A percentile compares a stretch with the other conserved stretches of the same genome.
Conservation (phyloP, 2,113 vertebrate species). For the Struthio camelus region DNA sequence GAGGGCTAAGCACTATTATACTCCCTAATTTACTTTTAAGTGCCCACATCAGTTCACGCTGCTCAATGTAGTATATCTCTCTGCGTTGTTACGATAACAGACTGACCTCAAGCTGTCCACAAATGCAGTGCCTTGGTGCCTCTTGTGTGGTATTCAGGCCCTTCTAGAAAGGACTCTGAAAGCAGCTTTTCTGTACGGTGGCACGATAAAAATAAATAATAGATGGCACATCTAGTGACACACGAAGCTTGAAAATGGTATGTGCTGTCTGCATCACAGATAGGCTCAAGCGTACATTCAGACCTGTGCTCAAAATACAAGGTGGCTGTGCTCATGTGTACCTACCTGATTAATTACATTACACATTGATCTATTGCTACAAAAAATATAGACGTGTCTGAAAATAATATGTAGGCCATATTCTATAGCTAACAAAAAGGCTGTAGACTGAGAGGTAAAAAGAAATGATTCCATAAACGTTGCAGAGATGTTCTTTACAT, state of each 20-base stretch:
- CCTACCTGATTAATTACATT: neutral
- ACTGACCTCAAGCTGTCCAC: neutral
- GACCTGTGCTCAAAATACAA: neutral
- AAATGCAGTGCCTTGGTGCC: neutral
- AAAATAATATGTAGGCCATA: neutral
- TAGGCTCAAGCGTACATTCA: neutral
- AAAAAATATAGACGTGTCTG: neutral
- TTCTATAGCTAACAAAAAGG: neutral
- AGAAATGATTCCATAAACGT: constrained; percentile 10
- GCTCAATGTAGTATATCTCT: rapidly evolving
- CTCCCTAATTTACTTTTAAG: neutral
- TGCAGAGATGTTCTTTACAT: neutral
- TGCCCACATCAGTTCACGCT: neutral
- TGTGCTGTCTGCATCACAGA: neutral
- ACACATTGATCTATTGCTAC: neutral
- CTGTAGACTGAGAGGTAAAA: neutral
- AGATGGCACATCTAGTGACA: neutral
- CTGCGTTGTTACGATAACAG: neutral
- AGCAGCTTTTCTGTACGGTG: neutral
- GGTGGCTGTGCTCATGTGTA: neutral
- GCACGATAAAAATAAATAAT: neutral
- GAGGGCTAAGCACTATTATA: neutral
- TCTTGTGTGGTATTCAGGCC: neutral
- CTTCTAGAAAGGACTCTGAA: neutral
- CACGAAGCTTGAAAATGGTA: neutral